phyloP scores from a whole-genome alignment of 2,113 vertebrate genomes.

The Turnix velox region DNA sequence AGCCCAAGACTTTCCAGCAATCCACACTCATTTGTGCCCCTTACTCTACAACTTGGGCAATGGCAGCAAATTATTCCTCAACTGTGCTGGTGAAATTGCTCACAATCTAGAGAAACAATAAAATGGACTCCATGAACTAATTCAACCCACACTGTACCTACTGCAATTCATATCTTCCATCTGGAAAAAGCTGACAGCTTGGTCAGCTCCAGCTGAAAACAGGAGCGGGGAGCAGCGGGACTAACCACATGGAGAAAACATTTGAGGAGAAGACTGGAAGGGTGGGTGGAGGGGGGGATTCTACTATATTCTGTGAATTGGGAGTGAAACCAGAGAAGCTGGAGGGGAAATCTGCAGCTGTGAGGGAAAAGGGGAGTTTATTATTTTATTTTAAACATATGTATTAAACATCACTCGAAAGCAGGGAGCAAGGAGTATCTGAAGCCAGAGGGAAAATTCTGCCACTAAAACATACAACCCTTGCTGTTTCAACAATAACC shows the following conservation, averaged over 20 bases:
- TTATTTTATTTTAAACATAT: slow-evolving; percentile 50
- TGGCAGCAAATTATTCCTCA: neutral
- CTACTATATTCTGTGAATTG: neutral
- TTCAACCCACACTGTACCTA: neutral
- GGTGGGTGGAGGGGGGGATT: too few relatives aligned
- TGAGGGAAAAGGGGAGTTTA: slow-evolving; percentile 2
- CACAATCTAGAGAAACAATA: neutral
- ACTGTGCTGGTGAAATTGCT: neutral
- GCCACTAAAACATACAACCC: slow-evolving; percentile 6
- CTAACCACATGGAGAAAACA: neutral
- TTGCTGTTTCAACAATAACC: slow-evolving; percentile 36
- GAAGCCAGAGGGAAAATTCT: slow-evolving; percentile 31
- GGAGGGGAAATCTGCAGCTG: slow-evolving; percentile 41
- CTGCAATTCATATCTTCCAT: neutral
- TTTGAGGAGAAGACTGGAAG: neutral
- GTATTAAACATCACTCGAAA: slow-evolving; percentile 31
- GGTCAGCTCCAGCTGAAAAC: neutral
- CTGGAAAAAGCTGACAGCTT: neutral
- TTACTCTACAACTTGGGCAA: neutral
- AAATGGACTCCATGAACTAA: neutral
- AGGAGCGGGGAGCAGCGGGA: neutral
- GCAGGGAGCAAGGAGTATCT: neutral
- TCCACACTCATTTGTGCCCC: neutral
- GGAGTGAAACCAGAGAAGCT: slow-evolving; percentile 47
- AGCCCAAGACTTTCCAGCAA: neutral